Percentiles rank a stretch among this genome's conserved stretches.
These are phyloP conservation scores for Chrysotoxum bicinctum DNA, from an alignment of 2,888 invertebrate genomes.

Conservation along the genomic window DNA sequence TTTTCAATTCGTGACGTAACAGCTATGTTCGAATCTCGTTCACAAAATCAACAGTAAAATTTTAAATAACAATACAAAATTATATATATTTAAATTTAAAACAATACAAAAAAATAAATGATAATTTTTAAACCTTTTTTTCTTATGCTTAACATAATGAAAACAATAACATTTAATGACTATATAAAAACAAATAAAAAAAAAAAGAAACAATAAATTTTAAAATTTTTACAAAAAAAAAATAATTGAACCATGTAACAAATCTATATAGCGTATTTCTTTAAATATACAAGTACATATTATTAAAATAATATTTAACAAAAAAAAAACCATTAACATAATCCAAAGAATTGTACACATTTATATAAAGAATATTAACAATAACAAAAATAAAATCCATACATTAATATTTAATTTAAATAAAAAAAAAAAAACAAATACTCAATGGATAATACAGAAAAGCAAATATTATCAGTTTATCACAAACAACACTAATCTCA, in stretches of 20 bases:
- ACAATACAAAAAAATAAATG: slow-evolving; percentile 26
- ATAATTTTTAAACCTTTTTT: not conserved
- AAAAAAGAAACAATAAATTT: slow-evolving; percentile 50
- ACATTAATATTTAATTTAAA: slow-evolving; percentile 10
- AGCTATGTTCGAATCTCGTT: slow-evolving; percentile 90
- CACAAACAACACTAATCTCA: slow-evolving; percentile 24
- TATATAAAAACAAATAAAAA: not conserved
- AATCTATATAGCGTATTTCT: slow-evolving; percentile 50
- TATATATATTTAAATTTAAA: slow-evolving; percentile 5
- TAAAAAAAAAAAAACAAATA: slow-evolving; percentile 33
- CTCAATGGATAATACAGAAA: slow-evolving; percentile 27
- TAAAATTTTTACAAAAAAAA: slow-evolving; percentile 49
- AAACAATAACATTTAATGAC: slow-evolving; percentile 74
- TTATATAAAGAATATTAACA: slow-evolving; percentile 61
- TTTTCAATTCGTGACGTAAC: slow-evolving; percentile 92
- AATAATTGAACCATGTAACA: slow-evolving; percentile 52
- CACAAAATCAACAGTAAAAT: slow-evolving; percentile 81
- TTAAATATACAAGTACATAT: slow-evolving; percentile 66
- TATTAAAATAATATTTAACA: not conserved
- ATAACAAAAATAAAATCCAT: slow-evolving; percentile 12
- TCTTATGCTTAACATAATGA: slow-evolving; percentile 25
- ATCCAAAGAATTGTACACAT: slow-evolving; percentile 73
- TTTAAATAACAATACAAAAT: slow-evolving; percentile 15
- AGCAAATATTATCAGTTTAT: slow-evolving; percentile 6
- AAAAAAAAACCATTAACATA: slow-evolving; percentile 43